A percentile compares a stretch with the other conserved stretches of the same genome.
Conservation (phyloP, 2,113 vertebrate species). For the Meles meles region DNA sequence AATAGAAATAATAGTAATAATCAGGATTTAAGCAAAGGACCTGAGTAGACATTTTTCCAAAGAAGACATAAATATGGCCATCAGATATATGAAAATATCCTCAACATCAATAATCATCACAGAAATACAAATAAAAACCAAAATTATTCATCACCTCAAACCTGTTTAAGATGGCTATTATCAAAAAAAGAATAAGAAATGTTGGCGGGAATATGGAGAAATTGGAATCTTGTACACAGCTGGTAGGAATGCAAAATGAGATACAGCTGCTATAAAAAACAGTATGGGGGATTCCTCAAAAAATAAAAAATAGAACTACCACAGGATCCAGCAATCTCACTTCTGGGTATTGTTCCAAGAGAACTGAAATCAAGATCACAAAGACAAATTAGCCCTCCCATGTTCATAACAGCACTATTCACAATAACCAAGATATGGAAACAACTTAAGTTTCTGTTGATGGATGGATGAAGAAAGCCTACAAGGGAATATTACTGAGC, state of each 20-base stretch:
- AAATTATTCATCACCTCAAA: background rate
- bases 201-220: background rate
- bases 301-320: too few relatives aligned
- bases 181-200: background rate
- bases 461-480: background rate
- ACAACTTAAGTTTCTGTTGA: background rate
- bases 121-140: background rate
- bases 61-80: background rate
- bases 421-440: background rate
- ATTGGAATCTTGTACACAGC: background rate
- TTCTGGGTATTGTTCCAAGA: background rate
- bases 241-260: background rate
- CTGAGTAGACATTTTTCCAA: background rate
- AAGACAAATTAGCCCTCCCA: background rate
- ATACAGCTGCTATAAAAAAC: background rate
- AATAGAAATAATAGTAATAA: background rate
- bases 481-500: background rate
- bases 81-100: background rate
- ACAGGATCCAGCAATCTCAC: too few relatives aligned
- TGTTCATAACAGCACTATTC: background rate
- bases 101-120: background rate
- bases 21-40: background rate
- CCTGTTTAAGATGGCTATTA: background rate
- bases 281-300: background rate
- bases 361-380: background rate